Percentiles rank a stretch among this genome's conserved stretches.
These are phyloP conservation scores for Tetropium fuscum DNA, from an alignment of 2,888 invertebrate genomes.

Conservation along the genomic window DNA sequence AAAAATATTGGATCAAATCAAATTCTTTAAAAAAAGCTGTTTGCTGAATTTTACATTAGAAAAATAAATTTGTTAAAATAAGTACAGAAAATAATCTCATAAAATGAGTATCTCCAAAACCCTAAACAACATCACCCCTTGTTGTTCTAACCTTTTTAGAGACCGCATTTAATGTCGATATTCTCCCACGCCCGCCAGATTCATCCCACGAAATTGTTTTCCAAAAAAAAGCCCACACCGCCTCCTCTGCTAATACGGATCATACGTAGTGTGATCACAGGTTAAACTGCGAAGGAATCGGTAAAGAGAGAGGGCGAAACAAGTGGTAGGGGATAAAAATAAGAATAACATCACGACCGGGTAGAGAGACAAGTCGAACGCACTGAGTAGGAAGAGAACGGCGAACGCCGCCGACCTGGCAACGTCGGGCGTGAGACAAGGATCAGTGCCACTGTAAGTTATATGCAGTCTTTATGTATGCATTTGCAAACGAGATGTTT, in stretches of 20 bases:
- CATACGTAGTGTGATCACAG: slow-evolving; percentile 57
- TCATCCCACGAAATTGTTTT: not conserved
- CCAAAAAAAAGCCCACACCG: slow-evolving; percentile 20
- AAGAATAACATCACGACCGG: slow-evolving; percentile 50
- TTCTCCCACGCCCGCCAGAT: slow-evolving; percentile 6
- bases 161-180: too few species aligned
- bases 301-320: slow-evolving; percentile 53
- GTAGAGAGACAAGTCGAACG: slow-evolving; percentile 3
- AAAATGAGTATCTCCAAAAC: too few species aligned
- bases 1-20: too few species aligned
- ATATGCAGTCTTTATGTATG: slow-evolving; percentile 61
- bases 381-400: slow-evolving; percentile 28
- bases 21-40: too few species aligned
- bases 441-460: slow-evolving; percentile 62
- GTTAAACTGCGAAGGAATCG: slow-evolving; percentile 58
- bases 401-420: slow-evolving; percentile 42
- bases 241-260: slow-evolving; percentile 38
- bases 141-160: too few species aligned
- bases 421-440: slow-evolving; percentile 56
- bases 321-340: slow-evolving; percentile 53
- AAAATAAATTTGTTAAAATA: too few species aligned
- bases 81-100: too few species aligned
- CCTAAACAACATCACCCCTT: too few species aligned
- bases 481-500: slow-evolving; percentile 63
- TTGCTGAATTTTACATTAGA: too few species aligned